Conservation (phyloP, 1,140 invertebrate species). For the Nebria ingens region DNA sequence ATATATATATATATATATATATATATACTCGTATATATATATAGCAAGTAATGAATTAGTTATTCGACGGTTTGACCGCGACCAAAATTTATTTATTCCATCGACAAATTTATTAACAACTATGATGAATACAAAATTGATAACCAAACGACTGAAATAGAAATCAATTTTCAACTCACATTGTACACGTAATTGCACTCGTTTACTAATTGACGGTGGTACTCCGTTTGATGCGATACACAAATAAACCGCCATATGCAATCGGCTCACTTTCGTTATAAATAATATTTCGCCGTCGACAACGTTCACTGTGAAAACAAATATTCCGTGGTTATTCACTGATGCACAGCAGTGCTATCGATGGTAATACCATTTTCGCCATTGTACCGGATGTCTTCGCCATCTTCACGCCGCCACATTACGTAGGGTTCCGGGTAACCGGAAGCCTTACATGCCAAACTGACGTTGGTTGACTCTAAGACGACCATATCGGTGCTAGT, state of each 20-base stretch:
- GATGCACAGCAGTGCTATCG: constrained; percentile 13
- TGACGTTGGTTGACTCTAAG: constrained; percentile 77
- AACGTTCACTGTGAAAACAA: constrained; percentile 54
- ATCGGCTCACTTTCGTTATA: constrained; percentile 75
- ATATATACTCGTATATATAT: no score
- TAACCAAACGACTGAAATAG: no score
- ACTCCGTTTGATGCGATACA: constrained; percentile 82
- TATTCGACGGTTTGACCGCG: no score
- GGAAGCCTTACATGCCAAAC: constrained; percentile 74
- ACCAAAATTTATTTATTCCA: no score
- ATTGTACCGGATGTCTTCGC: constrained; percentile 76
- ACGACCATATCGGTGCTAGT: constrained; percentile 84
- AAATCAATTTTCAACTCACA: constrained; percentile 59
- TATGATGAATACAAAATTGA: no score
- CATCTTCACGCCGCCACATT: constrained; percentile 84
- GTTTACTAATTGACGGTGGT: constrained; percentile 76
- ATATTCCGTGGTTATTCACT: background rate
- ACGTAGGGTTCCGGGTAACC: constrained; percentile 84
- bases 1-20: no score
- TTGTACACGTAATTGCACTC: constrained; percentile 73
- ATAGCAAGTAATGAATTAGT: no score
- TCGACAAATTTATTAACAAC: no score
- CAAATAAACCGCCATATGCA: constrained; percentile 84
- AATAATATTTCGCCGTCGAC: constrained; percentile 75
- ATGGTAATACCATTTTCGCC: constrained; percentile 59